A percentile compares a stretch with the other conserved stretches of the same genome.
These are phyloP conservation scores for Rousettus madagascariensis DNA, from an alignment of 2,797 vertebrate species.

Conservation along the genomic window DNA sequence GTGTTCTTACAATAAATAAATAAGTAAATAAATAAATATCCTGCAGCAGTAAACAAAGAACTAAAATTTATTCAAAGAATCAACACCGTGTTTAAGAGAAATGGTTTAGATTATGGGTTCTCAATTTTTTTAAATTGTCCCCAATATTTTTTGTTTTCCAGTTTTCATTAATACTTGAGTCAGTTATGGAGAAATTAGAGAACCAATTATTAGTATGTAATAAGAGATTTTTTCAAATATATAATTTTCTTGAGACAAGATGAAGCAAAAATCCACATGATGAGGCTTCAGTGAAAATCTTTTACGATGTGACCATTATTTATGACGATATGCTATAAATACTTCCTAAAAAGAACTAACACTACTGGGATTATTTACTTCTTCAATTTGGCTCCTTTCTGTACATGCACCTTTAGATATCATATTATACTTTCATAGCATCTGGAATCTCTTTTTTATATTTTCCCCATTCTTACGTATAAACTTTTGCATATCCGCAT, in stretches of 20 bases:
- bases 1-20: background rate
- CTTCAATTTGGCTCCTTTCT: background rate
- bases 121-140: background rate
- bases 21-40: background rate
- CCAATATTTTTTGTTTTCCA: background rate
- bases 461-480: background rate
- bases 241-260: background rate
- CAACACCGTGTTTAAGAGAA: background rate
- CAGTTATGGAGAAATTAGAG: background rate
- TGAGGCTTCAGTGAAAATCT: background rate
- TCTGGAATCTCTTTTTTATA: background rate
- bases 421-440: background rate
- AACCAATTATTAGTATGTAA: background rate
- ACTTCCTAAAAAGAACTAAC: background rate
- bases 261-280: background rate
- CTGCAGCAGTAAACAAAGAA: background rate
- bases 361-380: background rate
- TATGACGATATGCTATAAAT: background rate
- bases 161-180: background rate
- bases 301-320: background rate
- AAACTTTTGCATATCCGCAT: background rate
- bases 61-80: background rate
- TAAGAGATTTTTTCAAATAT: background rate
- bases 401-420: background rate
- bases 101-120: background rate